These are phyloP conservation scores for Trachemys scripta DNA, from an alignment of 2,113 vertebrate genomes.

Conservation along the genomic window DNA sequence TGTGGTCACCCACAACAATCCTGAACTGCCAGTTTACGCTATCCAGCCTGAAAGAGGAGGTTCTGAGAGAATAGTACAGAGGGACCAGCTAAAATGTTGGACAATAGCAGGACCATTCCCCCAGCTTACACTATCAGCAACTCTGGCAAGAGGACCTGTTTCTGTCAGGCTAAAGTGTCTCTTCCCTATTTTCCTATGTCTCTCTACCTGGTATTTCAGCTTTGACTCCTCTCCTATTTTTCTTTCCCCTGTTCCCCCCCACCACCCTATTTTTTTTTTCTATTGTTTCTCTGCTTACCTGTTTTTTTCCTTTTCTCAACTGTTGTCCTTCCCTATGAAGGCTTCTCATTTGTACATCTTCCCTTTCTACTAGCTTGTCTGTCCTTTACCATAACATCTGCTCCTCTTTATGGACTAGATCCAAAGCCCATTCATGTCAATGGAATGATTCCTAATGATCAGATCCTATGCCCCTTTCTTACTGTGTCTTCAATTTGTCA, in stretches of 20 bases:
- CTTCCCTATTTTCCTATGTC: not conserved
- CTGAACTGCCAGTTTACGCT: no score
- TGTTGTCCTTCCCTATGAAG: no score
- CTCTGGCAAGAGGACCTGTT: fast-evolving
- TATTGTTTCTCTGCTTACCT: not conserved
- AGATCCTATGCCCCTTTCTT: not conserved
- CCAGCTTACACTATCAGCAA: not conserved
- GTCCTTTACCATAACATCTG: not conserved
- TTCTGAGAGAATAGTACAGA: no score
- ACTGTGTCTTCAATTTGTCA: not conserved
- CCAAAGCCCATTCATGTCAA: not conserved
- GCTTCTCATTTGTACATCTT: no score
- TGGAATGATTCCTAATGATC: not conserved
- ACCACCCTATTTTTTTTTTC: not conserved
- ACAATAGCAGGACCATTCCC: no score
- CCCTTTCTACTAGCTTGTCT: no score
- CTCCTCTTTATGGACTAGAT: not conserved
- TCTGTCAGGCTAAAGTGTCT: not conserved
- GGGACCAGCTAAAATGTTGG: no score
- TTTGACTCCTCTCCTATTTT: not conserved
- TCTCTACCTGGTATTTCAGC: not conserved
- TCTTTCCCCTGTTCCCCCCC: not conserved
- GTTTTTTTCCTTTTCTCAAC: no score
- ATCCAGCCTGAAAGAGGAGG: no score
- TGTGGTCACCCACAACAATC: no score